Conservation (phyloP, 2,888 invertebrate species). For the Folsomia candida region DNA sequence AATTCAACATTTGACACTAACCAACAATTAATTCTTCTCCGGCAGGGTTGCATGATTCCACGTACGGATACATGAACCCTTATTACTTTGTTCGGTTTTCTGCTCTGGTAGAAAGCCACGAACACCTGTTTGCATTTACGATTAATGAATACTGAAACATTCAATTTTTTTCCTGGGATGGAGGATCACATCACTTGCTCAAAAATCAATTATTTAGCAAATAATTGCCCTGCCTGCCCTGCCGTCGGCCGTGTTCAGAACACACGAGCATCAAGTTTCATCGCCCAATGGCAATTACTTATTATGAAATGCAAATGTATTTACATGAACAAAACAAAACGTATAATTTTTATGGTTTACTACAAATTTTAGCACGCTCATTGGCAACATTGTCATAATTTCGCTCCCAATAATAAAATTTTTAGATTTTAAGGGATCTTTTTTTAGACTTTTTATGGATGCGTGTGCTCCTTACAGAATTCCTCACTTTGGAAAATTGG, state of each 20-base stretch:
- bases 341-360: too few species aligned
- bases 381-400: too few species aligned
- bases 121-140: not conserved
- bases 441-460: too few species aligned
- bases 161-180: not conserved
- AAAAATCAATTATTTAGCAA: slow-evolving; percentile 1
- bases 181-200: not conserved
- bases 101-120: not conserved
- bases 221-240: not conserved
- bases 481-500: too few species aligned
- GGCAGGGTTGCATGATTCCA: not conserved
- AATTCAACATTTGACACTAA: not conserved
- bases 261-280: not conserved
- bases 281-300: too few species aligned
- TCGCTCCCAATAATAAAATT: too few species aligned
- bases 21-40: not conserved
- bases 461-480: too few species aligned
- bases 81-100: too few species aligned
- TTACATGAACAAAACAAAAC: too few species aligned
- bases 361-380: too few species aligned
- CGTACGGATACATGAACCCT: not conserved
- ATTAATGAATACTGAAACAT: slow-evolving; percentile 2
- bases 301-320: too few species aligned
- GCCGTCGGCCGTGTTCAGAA: slow-evolving; percentile 1
- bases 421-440: too few species aligned